Conservation (phyloP, 2,113 vertebrate genomes). For the Calypte anna region DNA sequence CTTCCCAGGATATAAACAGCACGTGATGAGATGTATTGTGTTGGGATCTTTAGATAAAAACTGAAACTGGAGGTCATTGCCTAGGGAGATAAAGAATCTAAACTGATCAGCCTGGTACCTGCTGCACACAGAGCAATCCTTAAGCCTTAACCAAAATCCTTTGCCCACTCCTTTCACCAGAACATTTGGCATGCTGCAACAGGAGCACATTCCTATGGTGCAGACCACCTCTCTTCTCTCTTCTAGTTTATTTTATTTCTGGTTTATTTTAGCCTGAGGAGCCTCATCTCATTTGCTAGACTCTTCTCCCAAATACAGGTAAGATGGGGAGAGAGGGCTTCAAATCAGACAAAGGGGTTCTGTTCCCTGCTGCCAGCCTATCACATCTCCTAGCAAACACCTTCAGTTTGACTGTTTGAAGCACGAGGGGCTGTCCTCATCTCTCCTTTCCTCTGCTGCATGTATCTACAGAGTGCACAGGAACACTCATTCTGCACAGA, state of each 20-base stretch:
- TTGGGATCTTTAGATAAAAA: conserved; percentile 29
- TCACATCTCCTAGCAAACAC: background rate
- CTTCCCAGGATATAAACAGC: conserved; percentile 48
- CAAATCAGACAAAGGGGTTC: background rate
- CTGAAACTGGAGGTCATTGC: background rate
- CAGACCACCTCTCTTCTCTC: background rate
- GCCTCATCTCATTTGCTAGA: background rate
- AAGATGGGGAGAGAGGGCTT: background rate
- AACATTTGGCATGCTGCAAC: background rate
- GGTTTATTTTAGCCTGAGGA: background rate
- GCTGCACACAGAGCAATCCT: background rate
- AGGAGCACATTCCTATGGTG: background rate
- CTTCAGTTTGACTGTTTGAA: background rate
- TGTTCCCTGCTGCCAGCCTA: background rate
- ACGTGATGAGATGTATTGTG: conserved; percentile 27
- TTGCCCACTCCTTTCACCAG: background rate
- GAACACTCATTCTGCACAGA: background rate
- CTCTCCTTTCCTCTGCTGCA: background rate
- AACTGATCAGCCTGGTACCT: background rate
- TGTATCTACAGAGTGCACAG: accelerated
- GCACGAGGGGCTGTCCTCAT: background rate
- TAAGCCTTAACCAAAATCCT: background rate
- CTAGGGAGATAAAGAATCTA: conserved; percentile 16
- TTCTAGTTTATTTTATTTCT: background rate
- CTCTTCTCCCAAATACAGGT: background rate